These are phyloP conservation scores for Calliopsis andreniformis DNA, from an alignment of 1,140 invertebrate genomes.

Conservation along the genomic window DNA sequence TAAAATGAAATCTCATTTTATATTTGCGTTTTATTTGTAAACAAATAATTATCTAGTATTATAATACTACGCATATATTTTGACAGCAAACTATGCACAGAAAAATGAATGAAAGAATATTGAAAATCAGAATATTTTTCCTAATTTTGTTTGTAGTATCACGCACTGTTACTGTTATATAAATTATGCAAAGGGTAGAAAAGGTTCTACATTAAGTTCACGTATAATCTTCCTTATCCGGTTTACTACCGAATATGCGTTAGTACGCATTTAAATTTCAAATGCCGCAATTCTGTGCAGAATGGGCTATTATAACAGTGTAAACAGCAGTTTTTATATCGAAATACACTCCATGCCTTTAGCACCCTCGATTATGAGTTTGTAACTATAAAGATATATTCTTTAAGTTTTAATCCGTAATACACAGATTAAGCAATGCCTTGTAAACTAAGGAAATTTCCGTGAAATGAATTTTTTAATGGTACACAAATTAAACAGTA, in stretches of 20 bases:
- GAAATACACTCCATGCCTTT: background rate
- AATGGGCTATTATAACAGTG: background rate
- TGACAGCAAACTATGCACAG: no score
- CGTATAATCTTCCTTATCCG: background rate
- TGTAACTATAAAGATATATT: background rate
- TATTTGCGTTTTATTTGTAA: no score
- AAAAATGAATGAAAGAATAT: no score
- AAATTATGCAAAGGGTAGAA: background rate
- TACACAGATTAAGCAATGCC: background rate
- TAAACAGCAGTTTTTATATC: background rate
- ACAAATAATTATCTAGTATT: no score
- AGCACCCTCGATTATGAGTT: background rate
- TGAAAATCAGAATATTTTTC: no score
- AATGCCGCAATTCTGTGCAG: background rate
- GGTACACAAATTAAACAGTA: background rate
- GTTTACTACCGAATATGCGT: background rate
- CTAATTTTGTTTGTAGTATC: no score
- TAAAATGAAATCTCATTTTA: no score
- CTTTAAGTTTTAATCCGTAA: background rate
- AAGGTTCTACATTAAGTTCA: background rate
- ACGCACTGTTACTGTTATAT: no score
- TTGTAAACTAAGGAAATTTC: background rate
- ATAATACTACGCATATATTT: no score
- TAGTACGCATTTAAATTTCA: constrained; percentile 14
- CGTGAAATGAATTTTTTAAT: constrained; percentile 14